Evolutionary conservation across 2,113 vertebrate genomes (phyloP).

Genomic region (Tetraodon nigroviridis): DNA sequence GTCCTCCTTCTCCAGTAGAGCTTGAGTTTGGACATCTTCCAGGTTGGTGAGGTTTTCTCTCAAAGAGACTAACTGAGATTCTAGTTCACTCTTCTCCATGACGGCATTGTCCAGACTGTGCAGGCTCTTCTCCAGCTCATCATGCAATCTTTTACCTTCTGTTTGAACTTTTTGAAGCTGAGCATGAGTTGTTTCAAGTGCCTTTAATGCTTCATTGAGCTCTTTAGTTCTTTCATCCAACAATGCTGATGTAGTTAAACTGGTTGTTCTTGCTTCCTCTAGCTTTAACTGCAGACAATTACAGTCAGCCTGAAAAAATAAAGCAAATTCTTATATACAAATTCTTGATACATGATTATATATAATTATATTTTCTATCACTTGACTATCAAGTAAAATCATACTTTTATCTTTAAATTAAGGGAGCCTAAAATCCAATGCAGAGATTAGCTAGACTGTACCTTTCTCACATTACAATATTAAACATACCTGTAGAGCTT

Average conservation of each 20-base stretch:
- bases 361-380: not conserved
- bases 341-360: not conserved
- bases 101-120: constrained; percentile 49
- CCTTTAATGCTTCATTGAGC: constrained; percentile 23
- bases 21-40: constrained; percentile 64
- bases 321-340: not conserved
- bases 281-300: constrained; percentile 62
- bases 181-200: constrained; percentile 29
- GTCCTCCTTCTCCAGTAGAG: constrained; percentile 55
- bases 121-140: constrained; percentile 59
- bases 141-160: constrained; percentile 46
- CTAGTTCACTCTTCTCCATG: constrained; percentile 68
- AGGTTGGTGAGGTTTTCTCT: constrained; percentile 54
- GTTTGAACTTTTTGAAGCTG: constrained; percentile 27
- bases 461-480: not conserved
- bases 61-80: constrained; percentile 59
- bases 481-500: constrained; percentile 42
- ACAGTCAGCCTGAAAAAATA: constrained; percentile 54
- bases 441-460: not conserved
- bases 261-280: constrained; percentile 54
- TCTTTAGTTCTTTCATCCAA: constrained; percentile 57
- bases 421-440: not conserved
- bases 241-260: constrained; percentile 42
- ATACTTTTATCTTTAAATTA: not conserved
- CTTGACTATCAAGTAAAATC: no score